Conservation (phyloP, 1,140 invertebrate species). For the Lithobius niger region DNA sequence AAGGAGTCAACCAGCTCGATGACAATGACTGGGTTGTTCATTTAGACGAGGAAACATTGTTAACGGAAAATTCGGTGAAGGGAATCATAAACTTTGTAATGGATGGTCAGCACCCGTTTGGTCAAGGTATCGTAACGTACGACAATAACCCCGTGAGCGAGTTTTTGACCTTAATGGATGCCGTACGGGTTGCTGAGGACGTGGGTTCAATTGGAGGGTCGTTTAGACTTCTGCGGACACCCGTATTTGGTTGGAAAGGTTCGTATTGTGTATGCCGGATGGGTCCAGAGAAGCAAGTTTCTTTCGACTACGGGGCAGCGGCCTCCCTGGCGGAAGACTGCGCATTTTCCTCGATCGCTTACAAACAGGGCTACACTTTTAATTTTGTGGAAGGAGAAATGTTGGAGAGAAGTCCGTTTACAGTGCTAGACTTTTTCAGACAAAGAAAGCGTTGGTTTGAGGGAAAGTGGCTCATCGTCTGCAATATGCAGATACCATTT, state of each 20-base stretch:
- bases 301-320: slow-evolving; percentile 88
- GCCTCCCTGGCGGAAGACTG: slow-evolving; percentile 96
- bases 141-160: slow-evolving; percentile 90
- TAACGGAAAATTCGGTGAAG: slow-evolving; percentile 75
- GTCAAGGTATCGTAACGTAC: slow-evolving; percentile 95
- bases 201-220: slow-evolving; percentile 94
- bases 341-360: slow-evolving; percentile 89
- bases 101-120: slow-evolving; percentile 89
- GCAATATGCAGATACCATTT: slow-evolving; percentile 69
- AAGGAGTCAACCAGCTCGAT: slow-evolving; percentile 67
- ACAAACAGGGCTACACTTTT: slow-evolving; percentile 67
- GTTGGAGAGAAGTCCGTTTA: slow-evolving; percentile 96
- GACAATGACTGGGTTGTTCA: slow-evolving; percentile 96
- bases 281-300: slow-evolving; percentile 71
- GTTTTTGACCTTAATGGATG: slow-evolving; percentile 91
- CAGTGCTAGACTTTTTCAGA: slow-evolving; percentile 83
- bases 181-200: slow-evolving; percentile 89
- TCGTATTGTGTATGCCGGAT: slow-evolving; percentile 86
- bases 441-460: slow-evolving; percentile 93
- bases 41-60: slow-evolving; percentile 92
- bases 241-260: slow-evolving; percentile 94
- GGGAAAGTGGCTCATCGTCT: slow-evolving; percentile 86
- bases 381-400: slow-evolving; percentile 93
- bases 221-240: slow-evolving; percentile 85
- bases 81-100: slow-evolving; percentile 93